Conservation (phyloP, 2,797 vertebrate species). For the Platalea minor region DNA sequence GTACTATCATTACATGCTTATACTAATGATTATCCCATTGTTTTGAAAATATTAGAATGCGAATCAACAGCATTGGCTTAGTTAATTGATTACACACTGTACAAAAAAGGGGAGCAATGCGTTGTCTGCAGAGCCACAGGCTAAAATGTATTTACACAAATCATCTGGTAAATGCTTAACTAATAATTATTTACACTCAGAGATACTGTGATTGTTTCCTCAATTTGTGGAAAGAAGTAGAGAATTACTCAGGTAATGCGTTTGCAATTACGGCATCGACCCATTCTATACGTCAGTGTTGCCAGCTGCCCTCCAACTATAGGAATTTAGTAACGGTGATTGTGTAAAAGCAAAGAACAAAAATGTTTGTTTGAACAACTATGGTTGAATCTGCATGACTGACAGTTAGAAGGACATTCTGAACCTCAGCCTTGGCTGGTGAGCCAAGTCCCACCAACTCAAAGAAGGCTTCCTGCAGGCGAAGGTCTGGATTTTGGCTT, state of each 20-base stretch:
- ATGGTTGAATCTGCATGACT: neutral
- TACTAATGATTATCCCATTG: neutral
- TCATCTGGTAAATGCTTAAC: neutral
- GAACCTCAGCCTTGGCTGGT: neutral
- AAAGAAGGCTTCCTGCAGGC: neutral
- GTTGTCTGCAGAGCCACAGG: neutral
- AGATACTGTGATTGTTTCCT: neutral
- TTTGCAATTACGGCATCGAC: neutral
- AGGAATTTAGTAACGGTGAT: neutral
- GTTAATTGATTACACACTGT: neutral
- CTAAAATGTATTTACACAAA: neutral
- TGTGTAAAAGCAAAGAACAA: neutral
- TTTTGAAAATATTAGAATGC: neutral
- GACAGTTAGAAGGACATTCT: neutral
- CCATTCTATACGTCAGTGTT: neutral
- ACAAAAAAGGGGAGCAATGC: neutral
- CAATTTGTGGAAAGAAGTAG: neutral
- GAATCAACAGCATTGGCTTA: neutral
- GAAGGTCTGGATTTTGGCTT: neutral
- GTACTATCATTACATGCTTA: neutral
- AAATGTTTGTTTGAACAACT: neutral
- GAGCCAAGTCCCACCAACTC: neutral
- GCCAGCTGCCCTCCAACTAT: neutral
- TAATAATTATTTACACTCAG: neutral
- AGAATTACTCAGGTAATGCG: neutral